Evolutionary conservation across 2,797 vertebrate genomes (phyloP), one percentile per base, ranked within the genome.

Genomic region (Antennarius maculatus): DNA sequence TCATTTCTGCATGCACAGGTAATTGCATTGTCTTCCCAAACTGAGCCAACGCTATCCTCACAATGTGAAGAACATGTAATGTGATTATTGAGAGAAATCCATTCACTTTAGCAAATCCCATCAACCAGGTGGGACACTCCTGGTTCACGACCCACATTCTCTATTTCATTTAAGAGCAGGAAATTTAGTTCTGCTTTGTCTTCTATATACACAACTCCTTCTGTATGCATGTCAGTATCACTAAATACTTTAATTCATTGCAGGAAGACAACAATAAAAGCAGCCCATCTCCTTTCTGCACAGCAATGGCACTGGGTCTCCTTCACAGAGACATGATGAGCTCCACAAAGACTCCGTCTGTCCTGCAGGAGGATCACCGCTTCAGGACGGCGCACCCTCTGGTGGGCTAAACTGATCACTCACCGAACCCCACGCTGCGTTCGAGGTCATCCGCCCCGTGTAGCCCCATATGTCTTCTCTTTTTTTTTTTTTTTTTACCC

Each of bases 341-440:
- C 71, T 85, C 58, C 31, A 37, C 62, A 80, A 71, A 62, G 16
- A 66, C 70, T 77, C 62, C 65, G 52, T 77, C 66, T 69, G 65
- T 76, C 59, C 68, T 64, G 66, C 69, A 67, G 75, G 67, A 80
- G 74, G 57, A 66, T 64, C 74, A 60, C 71, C 77, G 47, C 62
- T 78, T 59, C 54, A 54, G 69, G 58, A 60, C 65, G 61, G 71
- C 8, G 67, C 84, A 69, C 80, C 82, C 79, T 86, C 81, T 86
- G 75, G 49, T 82, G 81, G 82, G 58, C 67, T 79, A 17, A 67
- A 65, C 31, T 41, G 76, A 76, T 80, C 71, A 42, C 65, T 68
- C 67, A 58, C 16, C n/a, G 31, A 74, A 52, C 46, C 71, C 52
- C 74, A 42, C 9, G 14, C 60, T 74, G 70, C 17, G 83, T 69